Evolutionary conservation across 2,113 vertebrate species (phyloP), one percentile per base, ranked within the genome.

Genomic region (human (Homo sapiens)): DNA sequence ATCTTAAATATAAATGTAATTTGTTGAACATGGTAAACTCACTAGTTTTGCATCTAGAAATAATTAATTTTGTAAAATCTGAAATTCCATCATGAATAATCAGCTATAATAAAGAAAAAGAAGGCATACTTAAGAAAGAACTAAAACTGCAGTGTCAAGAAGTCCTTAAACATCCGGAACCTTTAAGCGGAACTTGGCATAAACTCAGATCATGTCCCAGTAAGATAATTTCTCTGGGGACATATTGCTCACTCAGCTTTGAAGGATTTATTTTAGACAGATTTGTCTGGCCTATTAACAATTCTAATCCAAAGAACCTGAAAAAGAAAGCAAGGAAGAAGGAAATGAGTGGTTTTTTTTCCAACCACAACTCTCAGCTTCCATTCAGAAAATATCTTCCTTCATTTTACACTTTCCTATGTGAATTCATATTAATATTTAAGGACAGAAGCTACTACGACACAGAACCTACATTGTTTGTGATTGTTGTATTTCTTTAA

Each of bases 191-290:
- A 18, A 14, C 23, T 66, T 84, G 72, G 50, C 79, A 92, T 86
- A 81, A 89, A 86, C 66, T 84, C 75, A 40, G 43, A 88, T 80
- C 64, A 88, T 85, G 30, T 48, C 55, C 45, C 5, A 0, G 72
- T 88, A 88, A 90, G n/a, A 70, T 72, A 20, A 84, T 96, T 96
- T 94, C 94, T 96, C 95, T 76, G 23, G 80, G 84, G 92, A 86
- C 45, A 23, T 40, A 93, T 87, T 43, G 66, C 80, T 94, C 81
- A 82, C 76, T 96, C 76, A 16, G 75, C 55, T 94, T 97, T 96
- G 94, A 97, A 93, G 89, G 70, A 83, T 88, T 95, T 94, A 79
- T 87, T 85, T 92, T 78, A 96, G 78, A 92, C 20, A 94, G 70
- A 78, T 84, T 94, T 80, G 87, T 87, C 52, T 84, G 45, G 20